These are phyloP conservation scores for Edolisoma coerulescens DNA, from an alignment of 2,113 vertebrate genomes.

Conservation along the genomic window DNA sequence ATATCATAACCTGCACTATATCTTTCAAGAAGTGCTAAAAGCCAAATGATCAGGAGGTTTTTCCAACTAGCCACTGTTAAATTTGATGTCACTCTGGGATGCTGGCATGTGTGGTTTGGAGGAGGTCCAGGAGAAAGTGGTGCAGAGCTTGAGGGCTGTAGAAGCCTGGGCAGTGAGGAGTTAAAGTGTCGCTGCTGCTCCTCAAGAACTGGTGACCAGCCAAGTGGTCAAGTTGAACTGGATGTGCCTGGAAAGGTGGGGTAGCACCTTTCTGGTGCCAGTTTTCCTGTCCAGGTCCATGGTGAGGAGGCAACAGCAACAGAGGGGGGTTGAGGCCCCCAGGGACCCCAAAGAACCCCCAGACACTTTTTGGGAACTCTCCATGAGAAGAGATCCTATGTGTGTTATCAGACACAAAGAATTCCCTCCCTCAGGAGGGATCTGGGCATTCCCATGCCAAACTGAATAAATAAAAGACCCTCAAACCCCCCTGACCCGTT, in stretches of 20 bases:
- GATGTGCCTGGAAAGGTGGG: accelerated
- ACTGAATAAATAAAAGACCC: background rate
- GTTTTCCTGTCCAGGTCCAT: background rate
- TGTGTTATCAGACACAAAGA: background rate
- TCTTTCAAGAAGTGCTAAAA: no score
- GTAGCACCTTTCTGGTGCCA: background rate
- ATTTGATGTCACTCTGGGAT: background rate
- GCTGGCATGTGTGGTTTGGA: background rate
- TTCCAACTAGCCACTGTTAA: background rate
- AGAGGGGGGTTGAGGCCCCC: background rate
- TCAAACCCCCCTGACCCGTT: background rate
- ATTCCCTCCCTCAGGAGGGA: background rate
- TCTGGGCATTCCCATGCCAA: background rate
- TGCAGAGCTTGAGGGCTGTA: background rate
- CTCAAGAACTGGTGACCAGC: no score
- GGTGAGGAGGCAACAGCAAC: background rate
- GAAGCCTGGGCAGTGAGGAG: background rate
- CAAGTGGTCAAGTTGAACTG: no score
- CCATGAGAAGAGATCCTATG: background rate
- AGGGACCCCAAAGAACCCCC: background rate
- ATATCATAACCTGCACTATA: no score
- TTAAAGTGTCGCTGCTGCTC: background rate
- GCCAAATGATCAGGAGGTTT: background rate
- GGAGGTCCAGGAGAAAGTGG: background rate
- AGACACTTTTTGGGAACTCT: background rate